Evolutionary conservation across 2,888 invertebrate species (phyloP), one percentile per base, ranked within the genome.

Genomic region (Charanyca ferruginea): DNA sequence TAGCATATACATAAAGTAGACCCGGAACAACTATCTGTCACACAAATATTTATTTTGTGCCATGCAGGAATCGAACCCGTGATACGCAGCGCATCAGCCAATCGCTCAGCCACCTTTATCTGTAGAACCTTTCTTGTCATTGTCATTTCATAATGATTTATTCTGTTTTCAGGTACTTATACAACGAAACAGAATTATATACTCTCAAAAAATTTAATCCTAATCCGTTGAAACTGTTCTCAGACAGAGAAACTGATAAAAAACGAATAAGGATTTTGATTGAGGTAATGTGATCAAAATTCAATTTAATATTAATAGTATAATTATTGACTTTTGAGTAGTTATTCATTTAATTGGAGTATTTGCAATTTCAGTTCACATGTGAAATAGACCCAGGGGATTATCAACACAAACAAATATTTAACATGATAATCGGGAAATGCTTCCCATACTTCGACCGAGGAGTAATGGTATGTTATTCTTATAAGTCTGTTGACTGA

Each of bases 151-250:
- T 48, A 32, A 4, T 32, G 22, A 23, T 25, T 5, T 20, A 55
- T 28, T 32, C 35, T 54, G 63, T 52, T 13, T 85, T 85, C 54
- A 96, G 97, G 0, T 97, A 97, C 67, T 90, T 98, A 1, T 98
- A 98, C 88, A 98, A 98, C 89, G 98, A 98, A 0, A 96, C 97
- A 0, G 93, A 97, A 0, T 70, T 98, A n/a, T 98, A 97, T 81
- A 96, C 97, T 0, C 96, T 96, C 0, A 92, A 92, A 0, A 92
- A 94, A 53, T 87, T 97, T 3, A 89, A 95, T 11, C 94, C 96
- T 0, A 96, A 97, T 84, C 96, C 96, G 0, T 78, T 97, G 80
- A 97, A 97, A 72, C 77, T 97, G 0, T 93, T 96, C 55, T 97
- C 97, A 0, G 94, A 94, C 45, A 92, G 96, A 13, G 90, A 89